These are phyloP conservation scores for Polyergus mexicanus DNA, from an alignment of 1,140 invertebrate species.

Conservation along the genomic window DNA sequence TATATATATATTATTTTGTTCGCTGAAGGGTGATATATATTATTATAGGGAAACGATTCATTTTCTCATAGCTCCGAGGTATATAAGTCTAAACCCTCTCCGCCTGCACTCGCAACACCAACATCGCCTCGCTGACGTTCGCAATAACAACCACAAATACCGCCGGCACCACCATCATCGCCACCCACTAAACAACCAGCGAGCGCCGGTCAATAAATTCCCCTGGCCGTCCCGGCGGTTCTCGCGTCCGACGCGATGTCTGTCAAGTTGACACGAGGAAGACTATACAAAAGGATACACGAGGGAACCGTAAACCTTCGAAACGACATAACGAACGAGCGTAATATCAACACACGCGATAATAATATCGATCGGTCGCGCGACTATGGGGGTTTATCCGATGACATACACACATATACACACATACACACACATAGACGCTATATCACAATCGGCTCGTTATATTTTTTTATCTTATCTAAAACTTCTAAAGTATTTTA, in stretches of 20 bases:
- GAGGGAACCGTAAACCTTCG: background rate
- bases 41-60: conserved; percentile 36
- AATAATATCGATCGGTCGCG: too few species aligned
- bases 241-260: background rate
- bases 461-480: too few species aligned
- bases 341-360: too few species aligned
- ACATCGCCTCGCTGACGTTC: background rate
- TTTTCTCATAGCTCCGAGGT: conserved; percentile 19
- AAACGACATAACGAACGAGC: too few species aligned
- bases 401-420: too few species aligned
- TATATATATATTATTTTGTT: conserved; percentile 20
- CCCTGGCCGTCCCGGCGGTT: background rate
- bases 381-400: too few species aligned
- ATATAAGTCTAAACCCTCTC: background rate
- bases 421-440: too few species aligned
- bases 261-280: background rate
- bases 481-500: too few species aligned
- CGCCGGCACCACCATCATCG: conserved; percentile 14
- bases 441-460: too few species aligned
- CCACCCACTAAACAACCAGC: conserved; percentile 3
- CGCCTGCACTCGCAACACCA: background rate
- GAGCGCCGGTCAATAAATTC: conserved; percentile 67
- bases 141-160: background rate
- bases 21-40: background rate
- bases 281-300: conserved; percentile 39